A percentile compares a stretch with the other conserved stretches of the same genome.
Conservation (phyloP, 2,888 invertebrate species). For the Callosobruchus maculatus region DNA sequence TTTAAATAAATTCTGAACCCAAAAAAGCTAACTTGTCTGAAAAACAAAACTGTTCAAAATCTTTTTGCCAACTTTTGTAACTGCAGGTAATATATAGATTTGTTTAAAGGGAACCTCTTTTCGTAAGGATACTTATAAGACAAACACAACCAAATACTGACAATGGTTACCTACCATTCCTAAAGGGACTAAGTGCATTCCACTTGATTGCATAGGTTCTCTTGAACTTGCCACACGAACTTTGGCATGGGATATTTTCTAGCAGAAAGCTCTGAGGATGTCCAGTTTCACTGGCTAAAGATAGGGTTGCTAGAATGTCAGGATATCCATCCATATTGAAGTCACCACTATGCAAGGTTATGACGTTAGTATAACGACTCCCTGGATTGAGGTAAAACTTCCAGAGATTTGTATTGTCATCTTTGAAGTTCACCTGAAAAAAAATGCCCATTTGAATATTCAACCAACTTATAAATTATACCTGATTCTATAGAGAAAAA, state of each 20-base stretch:
- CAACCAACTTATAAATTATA: neutral
- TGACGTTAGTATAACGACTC: conserved; percentile 63
- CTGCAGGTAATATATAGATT: no score
- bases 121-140: no score
- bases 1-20: no score
- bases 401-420: conserved; percentile 63
- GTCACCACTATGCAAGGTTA: conserved; percentile 84
- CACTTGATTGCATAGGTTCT: conserved; percentile 77
- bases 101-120: no score
- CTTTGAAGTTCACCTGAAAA: conserved; percentile 57
- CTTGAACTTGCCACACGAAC: conserved; percentile 60
- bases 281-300: conserved; percentile 24
- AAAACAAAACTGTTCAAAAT: no score
- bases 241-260: conserved; percentile 72
- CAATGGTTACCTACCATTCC: no score
- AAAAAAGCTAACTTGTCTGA: no score
- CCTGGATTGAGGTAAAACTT: conserved; percentile 52
- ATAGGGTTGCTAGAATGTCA: conserved; percentile 77
- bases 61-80: no score
- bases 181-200: conserved; percentile 68
- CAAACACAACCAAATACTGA: no score
- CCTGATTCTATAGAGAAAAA: no score
- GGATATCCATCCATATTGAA: conserved; percentile 96
- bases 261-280: conserved; percentile 67
- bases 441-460: neutral